These are phyloP conservation scores for Mohoua ochrocephala DNA, from an alignment of 2,113 vertebrate species.

Conservation along the genomic window DNA sequence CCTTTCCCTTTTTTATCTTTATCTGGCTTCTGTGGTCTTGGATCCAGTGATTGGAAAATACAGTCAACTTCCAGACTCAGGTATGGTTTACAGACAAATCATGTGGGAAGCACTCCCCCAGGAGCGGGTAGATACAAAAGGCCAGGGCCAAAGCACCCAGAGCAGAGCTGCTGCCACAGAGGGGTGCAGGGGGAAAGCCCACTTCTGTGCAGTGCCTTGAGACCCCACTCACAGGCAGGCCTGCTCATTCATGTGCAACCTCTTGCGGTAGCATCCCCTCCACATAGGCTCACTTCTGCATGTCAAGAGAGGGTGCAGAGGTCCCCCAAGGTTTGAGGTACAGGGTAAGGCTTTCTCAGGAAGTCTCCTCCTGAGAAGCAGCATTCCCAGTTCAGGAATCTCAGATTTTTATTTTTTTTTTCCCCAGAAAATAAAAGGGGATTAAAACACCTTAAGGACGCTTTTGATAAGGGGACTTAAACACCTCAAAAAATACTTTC, in stretches of 20 bases:
- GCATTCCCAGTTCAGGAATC: not conserved
- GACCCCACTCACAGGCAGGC: accelerated
- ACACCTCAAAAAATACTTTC: not conserved
- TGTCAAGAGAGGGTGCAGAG: not conserved
- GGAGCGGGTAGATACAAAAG: accelerated
- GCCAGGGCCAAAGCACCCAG: not conserved
- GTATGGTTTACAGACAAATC: constrained; percentile 57
- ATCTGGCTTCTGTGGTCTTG: not conserved
- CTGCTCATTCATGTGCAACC: not conserved
- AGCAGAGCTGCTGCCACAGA: not conserved
- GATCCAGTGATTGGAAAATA: constrained; percentile 94
- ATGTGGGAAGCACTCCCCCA: accelerated
- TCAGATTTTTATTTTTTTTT: not conserved
- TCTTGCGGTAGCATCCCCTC: not conserved
- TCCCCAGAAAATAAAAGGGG: not conserved
- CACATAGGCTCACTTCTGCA: not conserved
- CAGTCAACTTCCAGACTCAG: constrained; percentile 91
- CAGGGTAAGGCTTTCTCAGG: not conserved
- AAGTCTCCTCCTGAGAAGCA: not conserved
- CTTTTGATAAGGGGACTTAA: not conserved
- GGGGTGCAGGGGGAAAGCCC: not conserved
- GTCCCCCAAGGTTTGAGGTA: not conserved
- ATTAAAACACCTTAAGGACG: not conserved
- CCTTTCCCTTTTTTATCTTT: not conserved
- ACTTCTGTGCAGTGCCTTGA: not conserved